Conservation (phyloP, 2,888 invertebrate species). For the Trimorus sp. region DNA sequence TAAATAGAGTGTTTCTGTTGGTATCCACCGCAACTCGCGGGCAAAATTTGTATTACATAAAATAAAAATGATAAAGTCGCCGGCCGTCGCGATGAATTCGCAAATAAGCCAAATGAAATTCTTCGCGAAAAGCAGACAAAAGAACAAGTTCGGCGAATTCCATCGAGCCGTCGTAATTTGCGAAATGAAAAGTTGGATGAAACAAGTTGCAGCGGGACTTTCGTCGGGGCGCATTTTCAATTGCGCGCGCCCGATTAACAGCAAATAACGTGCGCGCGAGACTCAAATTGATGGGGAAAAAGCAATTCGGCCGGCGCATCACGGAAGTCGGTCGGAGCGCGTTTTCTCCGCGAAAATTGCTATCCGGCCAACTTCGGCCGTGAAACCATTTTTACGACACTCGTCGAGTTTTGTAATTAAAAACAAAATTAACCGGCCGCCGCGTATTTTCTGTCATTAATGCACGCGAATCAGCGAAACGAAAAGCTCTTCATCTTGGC, state of each 20-base stretch:
- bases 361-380: conserved; percentile 32
- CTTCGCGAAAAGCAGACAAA: too few species aligned
- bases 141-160: too few species aligned
- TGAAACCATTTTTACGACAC: conserved; percentile 38
- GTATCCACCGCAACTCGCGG: too few species aligned
- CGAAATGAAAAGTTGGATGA: conserved; percentile 11
- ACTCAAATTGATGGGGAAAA: conserved; percentile 40
- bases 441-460: conserved; percentile 11
- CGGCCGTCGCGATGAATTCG: too few species aligned
- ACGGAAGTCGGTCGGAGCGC: conserved; percentile 36
- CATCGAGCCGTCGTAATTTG: not conserved
- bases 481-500: conserved; percentile 6
- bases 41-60: too few species aligned
- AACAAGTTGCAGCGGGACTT: not conserved
- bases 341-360: conserved; percentile 37
- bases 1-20: too few species aligned
- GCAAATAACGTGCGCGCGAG: conserved; percentile 31
- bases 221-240: conserved; percentile 34
- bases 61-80: too few species aligned
- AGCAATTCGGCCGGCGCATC: conserved; percentile 36
- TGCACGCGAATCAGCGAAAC: conserved; percentile 15
- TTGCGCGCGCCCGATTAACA: conserved; percentile 30
- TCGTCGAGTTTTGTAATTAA: conserved; percentile 37
- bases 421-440: conserved; percentile 34
- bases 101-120: too few species aligned